Base-by-base conservation (phyloP, 2,797 vertebrate species). In the Parambassis ranga region DNA sequence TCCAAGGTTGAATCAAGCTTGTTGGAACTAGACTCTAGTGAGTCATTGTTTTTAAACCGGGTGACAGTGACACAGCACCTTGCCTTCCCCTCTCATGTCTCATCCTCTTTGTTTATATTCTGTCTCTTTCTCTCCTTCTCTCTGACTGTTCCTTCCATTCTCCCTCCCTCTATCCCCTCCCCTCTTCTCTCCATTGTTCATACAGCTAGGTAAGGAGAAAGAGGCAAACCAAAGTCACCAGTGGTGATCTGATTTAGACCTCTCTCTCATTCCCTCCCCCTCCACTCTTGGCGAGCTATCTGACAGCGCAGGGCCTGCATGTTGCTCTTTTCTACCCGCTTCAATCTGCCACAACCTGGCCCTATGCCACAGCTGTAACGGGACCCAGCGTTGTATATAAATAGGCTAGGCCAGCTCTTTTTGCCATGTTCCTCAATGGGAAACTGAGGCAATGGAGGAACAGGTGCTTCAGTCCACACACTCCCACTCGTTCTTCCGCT, bases 301-400 rank as follows among this genome's bases (percentile, higher is more conserved):
- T 77, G 81, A 82, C 62, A 53, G 74, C 10, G 6, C 59, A 1
- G 68, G 63, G 70, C 74, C 73, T 64, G 70, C 65, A 33, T 85
- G 87, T 82, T 82, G 75, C 83, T 84, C 87, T 82, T 77, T 86
- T 85, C 61, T 81, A 51, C 78, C 69, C 51, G 48, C 79, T 75
- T 73, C 82, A 86, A 69, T 88, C 77, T 86, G 82, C 84, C 76
- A 72, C 72, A 56, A 59, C 55, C 76, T 89, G 88, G 86, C 86
- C 37, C 20, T 1, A 16, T 66, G 85, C 89, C 89, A 83, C 71
- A 58, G 71, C 86, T 81, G 86, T 86, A 91, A 90, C 68, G 35
- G 73, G 87, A 87, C 81, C 80, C 80, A 19, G 51, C 15, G 66
- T 81, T 84, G 83, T 83, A 53, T 91, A 89, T 86, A 88, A 90